Percentiles rank a stretch among this genome's conserved stretches.
These are phyloP conservation scores for Bagarius yarrelli DNA, from an alignment of 2,113 vertebrate genomes.

Conservation along the genomic window DNA sequence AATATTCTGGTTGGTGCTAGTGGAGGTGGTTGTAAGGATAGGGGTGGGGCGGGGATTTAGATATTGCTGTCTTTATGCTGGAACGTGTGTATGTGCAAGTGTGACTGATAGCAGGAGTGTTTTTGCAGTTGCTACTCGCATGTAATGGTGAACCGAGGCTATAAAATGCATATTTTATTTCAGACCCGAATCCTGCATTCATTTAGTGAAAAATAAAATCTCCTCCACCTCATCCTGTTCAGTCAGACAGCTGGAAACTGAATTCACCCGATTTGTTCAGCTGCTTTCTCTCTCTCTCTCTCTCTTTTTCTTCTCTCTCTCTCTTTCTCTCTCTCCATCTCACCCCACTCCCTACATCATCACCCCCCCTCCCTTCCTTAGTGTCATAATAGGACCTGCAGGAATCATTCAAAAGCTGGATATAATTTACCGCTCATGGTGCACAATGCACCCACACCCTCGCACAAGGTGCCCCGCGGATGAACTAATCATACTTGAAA, in stretches of 20 bases:
- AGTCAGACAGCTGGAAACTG: slow-evolving; percentile 74
- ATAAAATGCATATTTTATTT: slow-evolving; percentile 68
- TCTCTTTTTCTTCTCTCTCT: slow-evolving; percentile 55
- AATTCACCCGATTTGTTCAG: slow-evolving; percentile 80
- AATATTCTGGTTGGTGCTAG: slow-evolving; percentile 59
- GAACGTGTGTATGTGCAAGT: not conserved
- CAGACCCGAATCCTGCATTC: slow-evolving; percentile 22
- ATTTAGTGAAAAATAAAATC: not conserved
- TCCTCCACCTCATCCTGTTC: slow-evolving; percentile 54
- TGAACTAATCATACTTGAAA: slow-evolving; percentile 87
- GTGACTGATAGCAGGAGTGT: slow-evolving; percentile 9
- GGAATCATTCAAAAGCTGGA: slow-evolving; percentile 87
- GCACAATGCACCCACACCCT: slow-evolving; percentile 72
- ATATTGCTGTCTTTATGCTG: slow-evolving; percentile 48
- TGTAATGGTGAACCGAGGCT: slow-evolving; percentile 56
- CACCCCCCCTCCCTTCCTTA: slow-evolving; percentile 52
- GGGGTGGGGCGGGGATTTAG: slow-evolving; percentile 14
- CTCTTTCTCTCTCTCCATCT: slow-evolving; percentile 42
- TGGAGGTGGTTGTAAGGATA: not conserved
- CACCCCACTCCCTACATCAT: slow-evolving; percentile 4
- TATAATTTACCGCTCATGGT: slow-evolving; percentile 82
- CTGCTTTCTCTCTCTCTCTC: slow-evolving; percentile 69
- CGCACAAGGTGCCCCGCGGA: slow-evolving; percentile 78
- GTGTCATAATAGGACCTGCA: slow-evolving; percentile 82
- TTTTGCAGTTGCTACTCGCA: slow-evolving; percentile 55